phyloP scores from a whole-genome alignment of 2,797 vertebrate genomes.

The Phaenicophaeus curvirostris region DNA sequence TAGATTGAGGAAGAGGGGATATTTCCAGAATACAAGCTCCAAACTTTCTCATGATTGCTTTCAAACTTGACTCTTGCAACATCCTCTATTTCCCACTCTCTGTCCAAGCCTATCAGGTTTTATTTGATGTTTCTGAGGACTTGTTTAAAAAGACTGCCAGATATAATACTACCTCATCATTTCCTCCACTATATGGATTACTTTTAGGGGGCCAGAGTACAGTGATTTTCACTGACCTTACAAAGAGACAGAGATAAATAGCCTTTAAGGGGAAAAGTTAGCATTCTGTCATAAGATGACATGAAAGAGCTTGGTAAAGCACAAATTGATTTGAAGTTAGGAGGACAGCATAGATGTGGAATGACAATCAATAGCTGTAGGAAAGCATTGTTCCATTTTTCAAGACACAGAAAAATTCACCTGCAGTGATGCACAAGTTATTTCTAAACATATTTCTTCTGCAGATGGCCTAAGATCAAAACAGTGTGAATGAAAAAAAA shows the following conservation, averaged over 20 bases:
- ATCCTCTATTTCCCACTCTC: not conserved
- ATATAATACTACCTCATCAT: slow-evolving; percentile 42
- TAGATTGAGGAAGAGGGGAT: slow-evolving; percentile 10
- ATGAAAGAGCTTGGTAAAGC: slow-evolving; percentile 52
- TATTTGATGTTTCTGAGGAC: slow-evolving; percentile 6
- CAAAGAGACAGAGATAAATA: slow-evolving; percentile 59
- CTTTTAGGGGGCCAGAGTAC: not conserved
- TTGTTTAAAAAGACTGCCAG: slow-evolving; percentile 48
- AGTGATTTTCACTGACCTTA: slow-evolving; percentile 61
- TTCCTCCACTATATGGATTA: slow-evolving; percentile 44
- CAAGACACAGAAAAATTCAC: slow-evolving; percentile 36
- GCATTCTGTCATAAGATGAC: slow-evolving; percentile 38
- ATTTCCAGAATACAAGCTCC: slow-evolving; percentile 40
- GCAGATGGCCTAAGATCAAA: slow-evolving; percentile 2
- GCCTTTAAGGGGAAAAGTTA: slow-evolving; percentile 45
- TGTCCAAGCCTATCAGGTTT: not conserved
- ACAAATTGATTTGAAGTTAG: slow-evolving; percentile 62
- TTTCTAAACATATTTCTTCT: slow-evolving; percentile 28
- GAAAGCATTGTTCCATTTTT: slow-evolving; percentile 52
- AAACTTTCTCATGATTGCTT: slow-evolving; percentile 33
- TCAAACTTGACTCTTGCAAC: not conserved
- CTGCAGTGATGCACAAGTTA: not conserved
- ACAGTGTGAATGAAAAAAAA: not conserved
- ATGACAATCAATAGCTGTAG: slow-evolving; percentile 46
- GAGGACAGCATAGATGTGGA: slow-evolving; percentile 29